Conservation (phyloP, 2,113 vertebrate genomes). For the Dasyprocta punctata region DNA sequence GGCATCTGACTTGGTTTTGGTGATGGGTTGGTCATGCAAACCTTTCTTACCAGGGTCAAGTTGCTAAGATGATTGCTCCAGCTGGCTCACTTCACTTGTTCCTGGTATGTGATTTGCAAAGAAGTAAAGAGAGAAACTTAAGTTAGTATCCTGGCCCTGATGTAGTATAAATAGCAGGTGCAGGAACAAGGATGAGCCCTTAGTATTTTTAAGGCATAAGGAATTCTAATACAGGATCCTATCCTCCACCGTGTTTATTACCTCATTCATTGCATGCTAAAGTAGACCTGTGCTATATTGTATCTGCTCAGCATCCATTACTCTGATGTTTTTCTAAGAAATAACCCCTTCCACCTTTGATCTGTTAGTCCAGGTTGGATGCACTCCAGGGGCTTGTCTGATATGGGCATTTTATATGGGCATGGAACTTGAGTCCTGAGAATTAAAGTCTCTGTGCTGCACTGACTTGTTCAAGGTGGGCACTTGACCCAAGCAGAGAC, state of each 20-base stretch:
- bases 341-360: not conserved
- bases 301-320: not conserved
- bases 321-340: not conserved
- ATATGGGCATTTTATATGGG: not conserved
- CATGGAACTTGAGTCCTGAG: too few relatives aligned
- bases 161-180: not conserved
- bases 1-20: not conserved
- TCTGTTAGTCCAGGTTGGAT: not conserved
- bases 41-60: not conserved
- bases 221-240: not conserved
- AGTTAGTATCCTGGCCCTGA: not conserved
- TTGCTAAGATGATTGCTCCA: not conserved
- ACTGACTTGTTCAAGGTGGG: not conserved
- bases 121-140: not conserved
- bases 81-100: not conserved
- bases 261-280: accelerated
- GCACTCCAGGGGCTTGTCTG: not conserved
- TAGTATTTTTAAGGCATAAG: not conserved
- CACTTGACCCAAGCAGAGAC: not conserved
- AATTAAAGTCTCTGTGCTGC: not conserved
- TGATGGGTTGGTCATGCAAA: not conserved
- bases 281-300: not conserved
- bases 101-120: not conserved
- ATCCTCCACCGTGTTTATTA: not conserved
- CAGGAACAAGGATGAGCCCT: not conserved